Percentiles rank a stretch among this genome's conserved stretches.
Evolutionary conservation across 53 echinoderm and acorn worm genomes (phyloP).

Genomic region (Zoroaster sp.): DNA sequence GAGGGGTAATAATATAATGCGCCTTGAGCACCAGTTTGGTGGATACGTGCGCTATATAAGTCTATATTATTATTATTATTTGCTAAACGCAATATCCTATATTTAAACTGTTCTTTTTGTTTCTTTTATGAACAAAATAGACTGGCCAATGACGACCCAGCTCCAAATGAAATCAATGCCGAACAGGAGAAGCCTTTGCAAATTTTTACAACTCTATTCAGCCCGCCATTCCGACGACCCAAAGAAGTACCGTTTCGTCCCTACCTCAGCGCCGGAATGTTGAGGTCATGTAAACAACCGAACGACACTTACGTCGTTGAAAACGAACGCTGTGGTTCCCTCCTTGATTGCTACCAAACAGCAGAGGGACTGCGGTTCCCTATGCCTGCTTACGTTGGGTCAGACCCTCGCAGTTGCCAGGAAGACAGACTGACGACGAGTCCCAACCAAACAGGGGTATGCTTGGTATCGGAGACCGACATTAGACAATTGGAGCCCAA

Average conservation of each 20-base stretch:
- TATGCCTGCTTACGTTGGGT: background rate
- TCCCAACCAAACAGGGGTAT: background rate
- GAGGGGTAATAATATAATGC: too few species aligned
- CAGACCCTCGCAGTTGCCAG: background rate
- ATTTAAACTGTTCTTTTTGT: background rate
- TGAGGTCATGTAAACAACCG: background rate
- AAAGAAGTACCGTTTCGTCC: constrained; percentile 20
- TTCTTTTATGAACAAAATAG: background rate
- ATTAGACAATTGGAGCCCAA: background rate
- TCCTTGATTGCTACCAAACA: background rate
- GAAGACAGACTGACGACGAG: too few species aligned
- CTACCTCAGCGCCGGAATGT: background rate
- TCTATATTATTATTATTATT: too few species aligned
- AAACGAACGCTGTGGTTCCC: background rate
- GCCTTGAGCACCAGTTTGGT: too few species aligned
- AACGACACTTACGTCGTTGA: background rate
- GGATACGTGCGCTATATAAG: too few species aligned
- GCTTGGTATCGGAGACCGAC: background rate
- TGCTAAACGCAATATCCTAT: too few species aligned
- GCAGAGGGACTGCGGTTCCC: background rate
- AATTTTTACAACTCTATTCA: background rate
- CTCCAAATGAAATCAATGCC: background rate
- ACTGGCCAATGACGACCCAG: background rate
- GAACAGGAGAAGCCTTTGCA: background rate
- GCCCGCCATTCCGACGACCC: constrained; percentile 19